phyloP scores from a whole-genome alignment of 2,797 vertebrate genomes.

The Phataginus tricuspis region DNA sequence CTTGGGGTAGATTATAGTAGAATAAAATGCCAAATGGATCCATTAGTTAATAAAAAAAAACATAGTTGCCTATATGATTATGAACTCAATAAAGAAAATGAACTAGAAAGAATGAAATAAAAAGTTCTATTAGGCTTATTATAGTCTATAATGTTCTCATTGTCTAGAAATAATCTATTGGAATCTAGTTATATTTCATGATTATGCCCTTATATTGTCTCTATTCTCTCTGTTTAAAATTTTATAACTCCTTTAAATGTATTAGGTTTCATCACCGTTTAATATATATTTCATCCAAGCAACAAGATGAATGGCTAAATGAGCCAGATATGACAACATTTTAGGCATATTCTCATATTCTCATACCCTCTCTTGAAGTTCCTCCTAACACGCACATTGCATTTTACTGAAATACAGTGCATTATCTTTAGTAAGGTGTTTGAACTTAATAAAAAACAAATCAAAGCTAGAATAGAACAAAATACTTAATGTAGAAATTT shows the following conservation, averaged over 20 bases:
- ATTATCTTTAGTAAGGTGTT: constrained; percentile 48
- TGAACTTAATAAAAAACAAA: constrained; percentile 33
- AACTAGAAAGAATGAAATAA: constrained; percentile 24
- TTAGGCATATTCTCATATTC: constrained; percentile 33
- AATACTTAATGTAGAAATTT: not conserved
- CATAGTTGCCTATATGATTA: not conserved
- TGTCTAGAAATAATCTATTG: constrained; percentile 36
- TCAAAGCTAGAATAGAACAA: constrained; percentile 31
- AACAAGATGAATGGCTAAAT: constrained; percentile 9
- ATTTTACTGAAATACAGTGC: constrained; percentile 2
- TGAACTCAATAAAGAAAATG: constrained; percentile 59
- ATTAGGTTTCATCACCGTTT: constrained; percentile 37
- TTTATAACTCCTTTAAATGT: constrained; percentile 44
- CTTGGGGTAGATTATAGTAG: not conserved
- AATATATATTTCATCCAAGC: constrained; percentile 41
- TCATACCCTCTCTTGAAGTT: not conserved
- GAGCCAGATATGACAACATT: not conserved
- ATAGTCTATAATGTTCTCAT: not conserved
- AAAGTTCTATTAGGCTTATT: constrained; percentile 18
- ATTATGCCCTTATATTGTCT: not conserved
- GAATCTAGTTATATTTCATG: constrained; percentile 62
- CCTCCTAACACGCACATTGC: not conserved
- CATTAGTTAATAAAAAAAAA: not conserved
- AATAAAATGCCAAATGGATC: not conserved
- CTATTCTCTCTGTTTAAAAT: constrained; percentile 58